Conservation (phyloP, 1,140 invertebrate genomes). For the Sycophaga agraensis region DNA sequence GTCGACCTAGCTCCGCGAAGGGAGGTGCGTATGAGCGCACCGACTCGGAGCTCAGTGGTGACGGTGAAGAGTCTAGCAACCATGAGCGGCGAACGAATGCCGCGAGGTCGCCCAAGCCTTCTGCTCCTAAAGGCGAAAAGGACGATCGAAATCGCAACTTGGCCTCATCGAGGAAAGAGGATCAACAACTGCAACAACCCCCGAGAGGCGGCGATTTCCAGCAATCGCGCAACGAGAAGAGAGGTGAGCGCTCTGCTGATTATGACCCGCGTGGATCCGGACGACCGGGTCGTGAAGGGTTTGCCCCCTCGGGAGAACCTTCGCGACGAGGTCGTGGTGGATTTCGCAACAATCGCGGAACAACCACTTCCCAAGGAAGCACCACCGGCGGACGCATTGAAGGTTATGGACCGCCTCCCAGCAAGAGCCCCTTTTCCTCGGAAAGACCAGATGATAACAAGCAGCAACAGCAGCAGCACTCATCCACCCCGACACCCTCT, state of each 20-base stretch:
- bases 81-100: slow-evolving; percentile 49
- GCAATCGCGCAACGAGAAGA: background rate
- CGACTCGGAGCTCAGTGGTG: slow-evolving; percentile 64
- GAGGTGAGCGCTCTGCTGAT: background rate
- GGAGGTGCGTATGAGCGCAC: slow-evolving; percentile 56
- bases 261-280: slow-evolving; percentile 7
- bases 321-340: slow-evolving; percentile 75
- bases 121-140: slow-evolving; percentile 58
- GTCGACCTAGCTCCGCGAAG: slow-evolving; percentile 45
- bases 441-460: slow-evolving; percentile 46
- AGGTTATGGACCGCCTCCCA: slow-evolving; percentile 74
- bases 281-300: slow-evolving; percentile 61
- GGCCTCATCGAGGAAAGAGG: background rate
- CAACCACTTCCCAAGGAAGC: background rate
- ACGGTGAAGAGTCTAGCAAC: slow-evolving; percentile 59
- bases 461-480: slow-evolving; percentile 33
- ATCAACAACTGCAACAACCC: background rate
- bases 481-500: slow-evolving; percentile 34
- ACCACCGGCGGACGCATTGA: slow-evolving; percentile 63
- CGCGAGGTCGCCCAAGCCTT: slow-evolving; percentile 52
- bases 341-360: slow-evolving; percentile 57
- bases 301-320: slow-evolving; percentile 80
- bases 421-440: slow-evolving; percentile 70
- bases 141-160: slow-evolving; percentile 61
- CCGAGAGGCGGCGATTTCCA: background rate